Evolutionary conservation across 2,113 vertebrate species (phyloP).

Genomic region (Puntigrus tetrazona): DNA sequence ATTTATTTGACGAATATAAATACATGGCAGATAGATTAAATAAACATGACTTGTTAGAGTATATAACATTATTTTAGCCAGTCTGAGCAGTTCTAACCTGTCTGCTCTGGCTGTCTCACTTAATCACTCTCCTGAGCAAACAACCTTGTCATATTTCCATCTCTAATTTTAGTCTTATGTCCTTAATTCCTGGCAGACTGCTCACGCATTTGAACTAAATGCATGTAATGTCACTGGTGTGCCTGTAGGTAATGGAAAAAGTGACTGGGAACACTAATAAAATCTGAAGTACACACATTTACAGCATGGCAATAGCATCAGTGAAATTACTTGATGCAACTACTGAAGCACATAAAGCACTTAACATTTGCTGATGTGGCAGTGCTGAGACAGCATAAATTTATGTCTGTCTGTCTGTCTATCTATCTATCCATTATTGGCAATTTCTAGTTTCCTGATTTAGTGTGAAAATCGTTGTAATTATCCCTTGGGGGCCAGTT

Average conservation of each 20-base stretch:
- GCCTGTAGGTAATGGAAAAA: slow-evolving; percentile 15
- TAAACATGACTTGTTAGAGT: not conserved
- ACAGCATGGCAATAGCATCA: not conserved
- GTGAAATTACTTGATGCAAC: not conserved
- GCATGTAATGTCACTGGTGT: not conserved
- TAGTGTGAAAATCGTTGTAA: too few species aligned
- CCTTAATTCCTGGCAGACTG: slow-evolving; percentile 1
- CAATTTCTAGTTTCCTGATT: too few species aligned
- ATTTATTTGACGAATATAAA: not conserved
- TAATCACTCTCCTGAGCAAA: not conserved
- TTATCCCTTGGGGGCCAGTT: too few species aligned
- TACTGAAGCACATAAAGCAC: not conserved
- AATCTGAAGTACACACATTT: not conserved
- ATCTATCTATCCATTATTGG: not conserved
- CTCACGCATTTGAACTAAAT: not conserved
- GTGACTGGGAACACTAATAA: not conserved
- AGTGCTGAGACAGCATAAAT: not conserved
- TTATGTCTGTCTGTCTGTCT: not conserved
- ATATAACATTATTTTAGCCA: not conserved
- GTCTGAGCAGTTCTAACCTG: not conserved
- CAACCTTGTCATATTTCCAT: not conserved
- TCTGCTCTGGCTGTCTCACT: not conserved
- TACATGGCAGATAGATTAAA: not conserved
- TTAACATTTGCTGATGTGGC: not conserved
- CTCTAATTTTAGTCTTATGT: not conserved